These are phyloP conservation scores for Heterocephalus glaber DNA, from an alignment of 2,113 vertebrate genomes.

Conservation along the genomic window DNA sequence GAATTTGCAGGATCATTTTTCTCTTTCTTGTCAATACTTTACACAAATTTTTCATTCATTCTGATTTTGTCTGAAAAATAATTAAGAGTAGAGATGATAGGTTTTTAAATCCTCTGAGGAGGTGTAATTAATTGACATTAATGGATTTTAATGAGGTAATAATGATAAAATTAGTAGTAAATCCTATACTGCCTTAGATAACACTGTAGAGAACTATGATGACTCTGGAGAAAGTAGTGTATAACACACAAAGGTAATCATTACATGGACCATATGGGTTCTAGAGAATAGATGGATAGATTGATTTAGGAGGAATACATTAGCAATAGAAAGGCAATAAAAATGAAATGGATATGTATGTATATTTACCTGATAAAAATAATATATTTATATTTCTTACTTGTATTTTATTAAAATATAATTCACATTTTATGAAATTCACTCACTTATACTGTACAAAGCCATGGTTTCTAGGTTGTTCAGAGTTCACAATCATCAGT, in stretches of 20 bases:
- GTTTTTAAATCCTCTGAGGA: background rate
- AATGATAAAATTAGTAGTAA: background rate
- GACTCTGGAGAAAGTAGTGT: background rate
- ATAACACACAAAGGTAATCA: background rate
- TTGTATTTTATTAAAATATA: background rate
- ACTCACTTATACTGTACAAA: background rate
- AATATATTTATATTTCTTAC: background rate
- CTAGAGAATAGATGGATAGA: background rate
- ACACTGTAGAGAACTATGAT: background rate
- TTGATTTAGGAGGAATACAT: background rate
- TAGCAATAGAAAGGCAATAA: background rate
- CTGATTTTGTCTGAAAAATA: background rate
- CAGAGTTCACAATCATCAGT: background rate
- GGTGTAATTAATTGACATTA: background rate
- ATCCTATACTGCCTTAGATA: background rate
- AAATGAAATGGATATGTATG: background rate
- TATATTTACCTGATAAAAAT: background rate
- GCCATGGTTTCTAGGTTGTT: background rate
- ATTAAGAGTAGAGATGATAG: background rate
- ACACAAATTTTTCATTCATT: too few relatives aligned
- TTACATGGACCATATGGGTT: background rate
- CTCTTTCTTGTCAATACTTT: background rate
- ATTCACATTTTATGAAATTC: background rate
- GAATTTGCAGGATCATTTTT: background rate
- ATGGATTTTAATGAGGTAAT: background rate